Evolutionary conservation across 2,113 vertebrate species (phyloP).

Genomic region (Alexandromys fortis): DNA sequence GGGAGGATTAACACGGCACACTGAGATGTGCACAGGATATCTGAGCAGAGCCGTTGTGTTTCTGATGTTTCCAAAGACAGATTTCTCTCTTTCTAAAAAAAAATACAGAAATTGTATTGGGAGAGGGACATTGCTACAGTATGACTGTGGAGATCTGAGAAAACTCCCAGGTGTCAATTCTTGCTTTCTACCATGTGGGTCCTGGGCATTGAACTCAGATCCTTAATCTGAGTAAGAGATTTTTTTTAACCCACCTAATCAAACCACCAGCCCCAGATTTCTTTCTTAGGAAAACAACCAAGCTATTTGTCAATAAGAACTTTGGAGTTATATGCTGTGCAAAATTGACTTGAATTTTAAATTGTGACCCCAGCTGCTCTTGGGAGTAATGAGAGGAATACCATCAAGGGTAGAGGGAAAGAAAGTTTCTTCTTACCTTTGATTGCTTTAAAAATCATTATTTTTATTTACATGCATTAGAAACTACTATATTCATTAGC

Average conservation of each 20-base stretch:
- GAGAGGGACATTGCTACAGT: neutral
- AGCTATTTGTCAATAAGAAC: neutral
- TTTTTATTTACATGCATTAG: neutral
- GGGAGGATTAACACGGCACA: no score
- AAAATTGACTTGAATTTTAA: neutral
- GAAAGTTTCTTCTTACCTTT: neutral
- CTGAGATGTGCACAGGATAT: no score
- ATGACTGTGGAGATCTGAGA: neutral
- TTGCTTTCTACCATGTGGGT: no score
- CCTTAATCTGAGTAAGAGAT: neutral
- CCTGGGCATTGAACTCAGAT: neutral
- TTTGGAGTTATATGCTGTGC: neutral
- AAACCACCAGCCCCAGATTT: neutral
- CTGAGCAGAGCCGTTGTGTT: neutral
- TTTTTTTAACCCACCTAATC: no score
- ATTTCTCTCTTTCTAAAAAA: neutral
- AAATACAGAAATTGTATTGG: neutral
- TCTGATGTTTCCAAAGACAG: neutral
- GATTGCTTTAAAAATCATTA: neutral
- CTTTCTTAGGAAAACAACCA: neutral
- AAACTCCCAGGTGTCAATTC: no score
- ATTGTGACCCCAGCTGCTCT: neutral
- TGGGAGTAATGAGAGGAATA: neutral
- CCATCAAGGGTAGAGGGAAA: neutral
- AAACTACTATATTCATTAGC: no score